phyloP scores from a whole-genome alignment of 2,888 invertebrate genomes.

The Melinopterus prodromus region DNA sequence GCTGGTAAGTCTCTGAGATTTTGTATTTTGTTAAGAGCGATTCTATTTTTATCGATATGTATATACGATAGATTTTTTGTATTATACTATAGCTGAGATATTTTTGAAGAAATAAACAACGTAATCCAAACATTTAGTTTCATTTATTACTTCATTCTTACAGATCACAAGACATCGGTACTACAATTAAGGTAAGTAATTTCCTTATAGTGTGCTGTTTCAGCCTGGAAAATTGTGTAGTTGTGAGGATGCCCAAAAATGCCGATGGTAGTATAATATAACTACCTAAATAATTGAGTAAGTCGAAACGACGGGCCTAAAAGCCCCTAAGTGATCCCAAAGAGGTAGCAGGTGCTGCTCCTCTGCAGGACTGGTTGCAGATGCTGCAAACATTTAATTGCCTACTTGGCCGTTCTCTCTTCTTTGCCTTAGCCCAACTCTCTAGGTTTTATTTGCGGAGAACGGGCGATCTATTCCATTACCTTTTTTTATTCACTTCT shows the following conservation, averaged over 20 bases:
- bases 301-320: conserved; percentile 33
- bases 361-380: conserved; percentile 52
- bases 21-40: conserved; percentile 32
- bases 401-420: conserved; percentile 6
- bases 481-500: too few relatives aligned
- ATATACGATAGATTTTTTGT: conserved; percentile 34
- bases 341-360: conserved; percentile 42
- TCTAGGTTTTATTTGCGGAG: too few relatives aligned
- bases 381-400: conserved; percentile 41
- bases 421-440: neutral
- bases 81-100: conserved; percentile 38
- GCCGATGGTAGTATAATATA: neutral
- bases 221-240: too few relatives aligned
- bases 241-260: neutral
- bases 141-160: neutral
- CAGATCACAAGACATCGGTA: neutral
- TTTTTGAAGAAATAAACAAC: conserved; percentile 39
- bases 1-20: neutral
- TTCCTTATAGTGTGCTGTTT: neutral
- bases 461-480: too few relatives aligned
- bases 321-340: conserved; percentile 40
- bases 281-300: conserved; percentile 13
- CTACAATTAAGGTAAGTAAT: conserved; percentile 16
- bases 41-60: conserved; percentile 32
- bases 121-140: conserved; percentile 29